Evolutionary conservation across 2,113 vertebrate species (phyloP), one percentile per base, ranked within the genome.

Genomic region (Nycticebus coucang): DNA sequence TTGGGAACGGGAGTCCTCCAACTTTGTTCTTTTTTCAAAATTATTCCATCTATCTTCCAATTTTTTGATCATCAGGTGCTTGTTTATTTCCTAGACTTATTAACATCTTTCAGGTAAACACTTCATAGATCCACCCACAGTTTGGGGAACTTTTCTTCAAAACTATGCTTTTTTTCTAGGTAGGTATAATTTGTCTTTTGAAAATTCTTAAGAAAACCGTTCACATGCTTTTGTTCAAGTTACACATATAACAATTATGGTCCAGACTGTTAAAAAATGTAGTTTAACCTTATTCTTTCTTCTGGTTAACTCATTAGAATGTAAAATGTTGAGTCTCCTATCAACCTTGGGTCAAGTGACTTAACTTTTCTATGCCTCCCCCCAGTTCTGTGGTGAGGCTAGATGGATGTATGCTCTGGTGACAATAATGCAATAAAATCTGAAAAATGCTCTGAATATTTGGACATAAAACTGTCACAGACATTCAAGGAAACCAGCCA

Each of bases 391-490:
- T 50, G 45, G 22, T 6, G 53, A 91, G 80, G 62, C 83, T 53
- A 45, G 89, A 83, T 53, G 83, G 96, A 89, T 97, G 87, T 35
- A 68, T 92, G 55, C 64, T 89, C 37, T 90, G 95, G 92, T 95
- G 96, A 95, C 92, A 95, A 86, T 50, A 59, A 45, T 87, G 95
- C 92, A 87, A 62, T 0, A 5, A 90, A 95, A 83, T 95, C 87
- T 91, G 77, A 71, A 90, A 94, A 91, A 71, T 85, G 92, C 96
- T 92, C 90, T 97, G 95, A 97, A 90, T 95, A 82, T 85, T 95
- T 95, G 95, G 88, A 87, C 86, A 96, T 91, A 92, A 90, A 96
- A 93, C 28, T 95, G 87, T 95, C 94, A 90, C 72, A 79, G 84
- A 85, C 62, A 93, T 93, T 92, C 71, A 81, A 55, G 95, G 72